A percentile compares a stretch with the other conserved stretches of the same genome.
Conservation (phyloP, 2,797 vertebrate species). For the Anguilla marmorata region DNA sequence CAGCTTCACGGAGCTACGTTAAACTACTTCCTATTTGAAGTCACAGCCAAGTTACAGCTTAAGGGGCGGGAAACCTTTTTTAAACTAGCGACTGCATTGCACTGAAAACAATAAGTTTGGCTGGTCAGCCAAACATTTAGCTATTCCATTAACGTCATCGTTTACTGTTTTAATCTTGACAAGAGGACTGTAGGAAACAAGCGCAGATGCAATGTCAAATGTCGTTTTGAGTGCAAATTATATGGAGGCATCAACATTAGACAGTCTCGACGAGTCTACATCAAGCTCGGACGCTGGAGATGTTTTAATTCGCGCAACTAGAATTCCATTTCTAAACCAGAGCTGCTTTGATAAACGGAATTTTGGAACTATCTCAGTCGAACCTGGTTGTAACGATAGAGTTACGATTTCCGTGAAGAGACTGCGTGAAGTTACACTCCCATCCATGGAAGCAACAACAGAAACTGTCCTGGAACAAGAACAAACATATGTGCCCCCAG, state of each 20-base stretch:
- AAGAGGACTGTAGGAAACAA: background rate
- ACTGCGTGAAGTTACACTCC: conserved; percentile 53
- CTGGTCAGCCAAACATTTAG: conserved; percentile 1
- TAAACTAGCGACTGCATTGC: background rate
- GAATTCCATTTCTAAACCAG: conserved; percentile 29
- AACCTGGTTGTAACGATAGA: conserved; percentile 23
- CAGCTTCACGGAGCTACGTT: too few species aligned
- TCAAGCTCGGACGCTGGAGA: conserved; percentile 60
- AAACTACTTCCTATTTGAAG: background rate
- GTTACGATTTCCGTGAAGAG: conserved; percentile 56
- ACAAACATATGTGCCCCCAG: conserved; percentile 41
- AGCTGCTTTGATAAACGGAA: background rate
- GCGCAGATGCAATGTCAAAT: conserved; percentile 8
- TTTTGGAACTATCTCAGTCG: background rate
- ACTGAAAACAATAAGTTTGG: background rate
- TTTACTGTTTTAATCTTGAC: background rate
- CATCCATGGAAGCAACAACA: conserved; percentile 28
- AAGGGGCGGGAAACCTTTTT: conserved; percentile 65
- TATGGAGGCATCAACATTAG: conserved; percentile 3
- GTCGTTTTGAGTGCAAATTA: conserved; percentile 20
- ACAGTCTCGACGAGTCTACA: conserved; percentile 50
- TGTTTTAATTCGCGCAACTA: conserved; percentile 65
- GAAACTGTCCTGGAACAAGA: background rate
- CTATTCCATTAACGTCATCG: background rate
- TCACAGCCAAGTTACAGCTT: background rate